Conservation (phyloP, 2,113 vertebrate species). For the Pleuronectes platessa region DNA sequence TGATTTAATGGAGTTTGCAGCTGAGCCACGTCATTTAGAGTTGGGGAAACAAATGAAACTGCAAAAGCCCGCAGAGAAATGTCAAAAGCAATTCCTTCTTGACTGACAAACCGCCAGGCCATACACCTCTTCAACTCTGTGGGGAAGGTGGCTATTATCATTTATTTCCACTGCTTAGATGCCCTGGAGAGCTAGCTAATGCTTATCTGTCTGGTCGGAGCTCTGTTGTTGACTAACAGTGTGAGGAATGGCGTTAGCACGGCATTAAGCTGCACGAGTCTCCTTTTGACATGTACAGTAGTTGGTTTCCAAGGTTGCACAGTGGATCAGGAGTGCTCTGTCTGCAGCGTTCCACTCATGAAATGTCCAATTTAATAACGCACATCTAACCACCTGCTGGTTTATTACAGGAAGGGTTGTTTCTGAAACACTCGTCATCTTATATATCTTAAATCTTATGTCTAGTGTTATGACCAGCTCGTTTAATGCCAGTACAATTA, state of each 20-base stretch:
- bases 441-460: no score
- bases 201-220: conserved; percentile 55
- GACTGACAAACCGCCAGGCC: conserved; percentile 61
- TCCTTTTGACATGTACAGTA: conserved; percentile 13
- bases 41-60: conserved; percentile 66
- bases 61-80: conserved; percentile 64
- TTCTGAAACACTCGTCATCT: background rate
- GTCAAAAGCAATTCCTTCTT: conserved; percentile 54
- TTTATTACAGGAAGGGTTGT: background rate
- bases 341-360: background rate
- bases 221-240: conserved; percentile 35
- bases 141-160: conserved; percentile 43
- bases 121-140: conserved; percentile 54
- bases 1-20: conserved; percentile 69
- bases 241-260: conserved; percentile 13
- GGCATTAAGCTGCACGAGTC: conserved; percentile 9
- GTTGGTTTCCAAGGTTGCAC: conserved; percentile 16
- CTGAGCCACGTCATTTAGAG: conserved; percentile 66
- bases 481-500: no score
- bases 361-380: background rate
- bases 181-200: conserved; percentile 43
- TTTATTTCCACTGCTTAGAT: conserved; percentile 36
- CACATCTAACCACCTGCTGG: background rate
- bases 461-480: no score
- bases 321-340: background rate